Evolutionary conservation across 2,888 invertebrate genomes (phyloP), one percentile per base, ranked within the genome.

Genomic region (Eurytoma californica): DNA sequence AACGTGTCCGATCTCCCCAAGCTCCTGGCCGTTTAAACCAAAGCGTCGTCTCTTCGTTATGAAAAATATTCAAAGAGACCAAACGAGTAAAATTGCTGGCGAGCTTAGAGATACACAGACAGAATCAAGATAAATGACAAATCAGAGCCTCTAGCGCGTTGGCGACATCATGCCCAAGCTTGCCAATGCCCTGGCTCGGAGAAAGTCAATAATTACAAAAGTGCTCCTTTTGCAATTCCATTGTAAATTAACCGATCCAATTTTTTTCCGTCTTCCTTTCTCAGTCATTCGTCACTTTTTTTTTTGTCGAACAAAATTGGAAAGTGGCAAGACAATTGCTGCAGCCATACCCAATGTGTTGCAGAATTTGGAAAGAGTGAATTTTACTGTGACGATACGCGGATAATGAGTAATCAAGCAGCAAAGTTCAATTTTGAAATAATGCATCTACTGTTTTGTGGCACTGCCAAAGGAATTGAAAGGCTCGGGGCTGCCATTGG

Each of bases 111-210:
- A 65, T 30, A 70, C 60, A 70, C n/a, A 57, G 66, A 39, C 39
- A 9, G 80, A 72, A 80, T 82, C 9, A 82, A 82, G 80, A 66
- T 81, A 81, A 83, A 82, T 81, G 80, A 67, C 55, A 65, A 80
- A 79, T 76, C 82, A 82, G 83, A 86, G 83, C 84, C 81, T 87
- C 82, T 83, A 84, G 84, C 86, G 88, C 87, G 90, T 90, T 90
- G 90, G 89, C 90, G 87, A 89, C 90, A 90, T 88, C 90, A 89
- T 90, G 90, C 89, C 88, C 88, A 89, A 90, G 89, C 89, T 90
- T 95, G 95, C 95, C 96, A 96, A 96, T 96, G 96, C 96, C 96
- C 96, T 96, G 96, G 96, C 96, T 94, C 89, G 89, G 89, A 88
- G 86, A 87, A 85, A 87, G 82, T 85, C 84, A 83, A 83, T 85